Evolutionary conservation across 2,113 vertebrate genomes (phyloP), one percentile per base, ranked within the genome.

Genomic region (Glaucidium brasilianum): DNA sequence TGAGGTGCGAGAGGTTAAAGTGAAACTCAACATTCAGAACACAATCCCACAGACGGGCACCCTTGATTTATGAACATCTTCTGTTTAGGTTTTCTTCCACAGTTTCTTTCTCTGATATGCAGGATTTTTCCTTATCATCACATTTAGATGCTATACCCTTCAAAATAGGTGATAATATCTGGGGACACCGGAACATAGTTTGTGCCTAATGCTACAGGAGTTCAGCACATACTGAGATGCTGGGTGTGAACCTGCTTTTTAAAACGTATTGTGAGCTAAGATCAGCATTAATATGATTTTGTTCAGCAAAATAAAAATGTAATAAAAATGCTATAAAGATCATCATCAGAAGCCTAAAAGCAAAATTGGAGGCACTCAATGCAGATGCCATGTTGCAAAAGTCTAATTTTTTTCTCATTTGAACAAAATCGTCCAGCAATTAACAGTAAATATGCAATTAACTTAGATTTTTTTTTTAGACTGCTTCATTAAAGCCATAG

Each of bases 361-460:
- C 50, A 97, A 94, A 93, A 95, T 4, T 35, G 60, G 25, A 85
- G 39, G 47, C 35, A 78, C 34, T 89, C 52, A 79, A 15, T n/a
- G 26, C 21, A 92, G 49, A 26, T 63, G 88, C 62, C 9, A 39
- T 34, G 9, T 37, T 89, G 35, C 22, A 73, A 71, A 89, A 76
- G 15, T 64, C 35, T 60, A 37, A 16, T 91, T 68, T 90, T 91
- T 94, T 92, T 82, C 85, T 92, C 72, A 96, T 85, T 91, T 94
- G 50, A 82, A 87, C 13, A 75, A 92, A 96, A 92, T 30, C 82
- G 23, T 76, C 69, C 37, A 90, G 86, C 37, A 94, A 69, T 85
- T 95, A 94, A 72, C 53, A 66, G n/a, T 64, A 91, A 95, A 55
- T 89, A 83, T 34, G 49, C 88, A 82, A 90, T 92, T 92, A 94